phyloP scores from a whole-genome alignment of 2,797 vertebrate genomes.

The Bovichtus diacanthus region DNA sequence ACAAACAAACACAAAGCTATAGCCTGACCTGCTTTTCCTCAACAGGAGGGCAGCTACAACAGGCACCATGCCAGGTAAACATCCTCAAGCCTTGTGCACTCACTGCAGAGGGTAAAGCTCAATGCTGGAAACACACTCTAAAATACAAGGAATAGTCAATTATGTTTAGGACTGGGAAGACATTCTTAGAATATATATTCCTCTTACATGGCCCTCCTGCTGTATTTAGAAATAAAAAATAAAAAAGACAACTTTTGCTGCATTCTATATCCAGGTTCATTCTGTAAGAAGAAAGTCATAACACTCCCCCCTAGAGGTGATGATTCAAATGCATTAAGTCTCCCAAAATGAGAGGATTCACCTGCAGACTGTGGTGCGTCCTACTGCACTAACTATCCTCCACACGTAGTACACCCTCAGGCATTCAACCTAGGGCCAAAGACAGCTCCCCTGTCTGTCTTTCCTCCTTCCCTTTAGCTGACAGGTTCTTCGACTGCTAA shows the following conservation, averaged over 20 bases:
- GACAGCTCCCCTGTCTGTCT: conserved; percentile 79
- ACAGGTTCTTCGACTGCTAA: conserved; percentile 81
- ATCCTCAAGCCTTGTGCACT: conserved; percentile 85
- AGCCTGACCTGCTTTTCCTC: conserved; percentile 80
- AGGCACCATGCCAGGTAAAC: conserved; percentile 86
- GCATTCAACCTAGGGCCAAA: conserved; percentile 84
- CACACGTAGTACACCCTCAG: conserved; percentile 83
- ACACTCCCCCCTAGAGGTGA: conserved; percentile 68
- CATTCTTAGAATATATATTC: conserved; percentile 74
- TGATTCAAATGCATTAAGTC: conserved; percentile 75
- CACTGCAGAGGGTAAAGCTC: conserved; percentile 81
- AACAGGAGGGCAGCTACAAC: conserved; percentile 82
- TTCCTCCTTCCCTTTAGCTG: conserved; percentile 74
- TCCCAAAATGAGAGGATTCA: conserved; percentile 80
- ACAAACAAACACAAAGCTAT: conserved; percentile 72
- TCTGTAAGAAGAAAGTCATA: conserved; percentile 64
- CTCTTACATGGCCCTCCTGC: conserved; percentile 58
- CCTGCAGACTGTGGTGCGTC: conserved; percentile 76
- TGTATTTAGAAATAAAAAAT: conserved; percentile 53
- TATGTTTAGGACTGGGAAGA: conserved; percentile 72
- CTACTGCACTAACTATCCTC: conserved; percentile 80
- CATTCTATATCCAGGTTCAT: conserved; percentile 71
- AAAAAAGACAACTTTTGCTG: conserved; percentile 57
- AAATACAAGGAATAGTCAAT: conserved; percentile 78
- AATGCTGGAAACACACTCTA: conserved; percentile 72